phyloP scores from a whole-genome alignment of 2,113 vertebrate species.

The Epinephelus moara region DNA sequence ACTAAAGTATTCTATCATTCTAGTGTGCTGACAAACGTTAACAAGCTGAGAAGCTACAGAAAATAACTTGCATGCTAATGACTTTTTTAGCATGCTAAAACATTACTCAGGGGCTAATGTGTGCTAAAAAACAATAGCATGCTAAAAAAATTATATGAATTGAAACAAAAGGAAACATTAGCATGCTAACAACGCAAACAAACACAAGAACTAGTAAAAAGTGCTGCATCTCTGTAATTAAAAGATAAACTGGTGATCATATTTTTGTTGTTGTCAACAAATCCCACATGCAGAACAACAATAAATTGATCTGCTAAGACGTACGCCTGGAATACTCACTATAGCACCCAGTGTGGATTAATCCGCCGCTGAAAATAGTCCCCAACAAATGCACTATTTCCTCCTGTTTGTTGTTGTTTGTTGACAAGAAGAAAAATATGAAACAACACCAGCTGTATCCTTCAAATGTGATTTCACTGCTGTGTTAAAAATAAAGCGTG shows the following conservation, averaged over 20 bases:
- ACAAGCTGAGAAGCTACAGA: conserved; percentile 8
- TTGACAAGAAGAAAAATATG: neutral
- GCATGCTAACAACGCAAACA: conserved; percentile 48
- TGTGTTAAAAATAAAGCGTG: neutral
- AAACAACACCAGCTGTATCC: neutral
- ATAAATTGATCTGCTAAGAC: neutral
- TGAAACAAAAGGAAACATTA: conserved; percentile 11
- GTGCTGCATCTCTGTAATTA: neutral
- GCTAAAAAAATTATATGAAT: conserved; percentile 5
- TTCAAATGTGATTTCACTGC: neutral
- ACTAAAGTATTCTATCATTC: neutral
- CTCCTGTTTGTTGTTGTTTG: neutral
- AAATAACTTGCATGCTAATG: conserved; percentile 38
- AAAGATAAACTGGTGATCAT: neutral
- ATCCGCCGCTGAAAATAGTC: neutral
- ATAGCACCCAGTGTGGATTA: neutral
- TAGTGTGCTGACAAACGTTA: conserved; percentile 22
- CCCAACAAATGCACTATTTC: too few species aligned
- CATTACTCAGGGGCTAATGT: conserved; percentile 51
- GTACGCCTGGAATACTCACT: neutral
- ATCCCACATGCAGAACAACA: neutral
- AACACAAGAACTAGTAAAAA: neutral
- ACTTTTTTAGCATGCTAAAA: conserved; percentile 54
- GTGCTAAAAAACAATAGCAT: conserved; percentile 41
- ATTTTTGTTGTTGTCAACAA: neutral